phyloP scores from a whole-genome alignment of 64 coral and sea anemone species.

The Montipora efflorescens region DNA sequence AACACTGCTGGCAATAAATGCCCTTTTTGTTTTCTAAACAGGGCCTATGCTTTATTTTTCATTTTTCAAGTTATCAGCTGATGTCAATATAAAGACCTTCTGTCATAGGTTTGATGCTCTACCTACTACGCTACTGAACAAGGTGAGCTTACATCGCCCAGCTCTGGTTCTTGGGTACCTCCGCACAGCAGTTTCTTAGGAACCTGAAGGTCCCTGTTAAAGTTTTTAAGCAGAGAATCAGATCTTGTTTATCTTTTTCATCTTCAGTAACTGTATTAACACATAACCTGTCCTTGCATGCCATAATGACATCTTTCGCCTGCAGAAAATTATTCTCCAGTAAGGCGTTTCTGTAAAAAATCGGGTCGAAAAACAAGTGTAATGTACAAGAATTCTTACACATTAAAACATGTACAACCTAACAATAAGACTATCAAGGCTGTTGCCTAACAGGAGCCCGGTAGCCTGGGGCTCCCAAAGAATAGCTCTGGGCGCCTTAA shows the following conservation, averaged over 20 bases:
- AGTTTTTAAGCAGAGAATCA: constrained; percentile 38
- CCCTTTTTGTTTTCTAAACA: too few species aligned
- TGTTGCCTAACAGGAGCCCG: too few species aligned
- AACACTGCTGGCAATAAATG: too few species aligned
- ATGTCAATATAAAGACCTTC: not conserved
- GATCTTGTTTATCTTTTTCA: not conserved
- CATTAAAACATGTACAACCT: too few species aligned
- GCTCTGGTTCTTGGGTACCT: constrained; percentile 70
- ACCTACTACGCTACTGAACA: not conserved
- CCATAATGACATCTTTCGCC: constrained; percentile 33
- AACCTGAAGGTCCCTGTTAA: constrained; percentile 77
- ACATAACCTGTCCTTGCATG: not conserved
- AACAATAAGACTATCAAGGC: too few species aligned
- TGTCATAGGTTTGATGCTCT: not conserved
- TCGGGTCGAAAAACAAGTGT: too few species aligned
- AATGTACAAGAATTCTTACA: too few species aligned
- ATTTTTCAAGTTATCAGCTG: too few species aligned
- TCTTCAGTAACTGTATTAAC: not conserved
- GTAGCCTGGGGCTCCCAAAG: too few species aligned
- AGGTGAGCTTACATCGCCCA: constrained; percentile 57
- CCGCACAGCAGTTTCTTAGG: constrained; percentile 82
- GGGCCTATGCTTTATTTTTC: too few species aligned
- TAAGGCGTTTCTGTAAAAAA: constrained; percentile 35
- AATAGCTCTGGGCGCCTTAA: too few species aligned
- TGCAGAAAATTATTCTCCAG: constrained; percentile 49